Conservation (phyloP, 1,140 invertebrate genomes). For the Melanaphis sacchari region DNA sequence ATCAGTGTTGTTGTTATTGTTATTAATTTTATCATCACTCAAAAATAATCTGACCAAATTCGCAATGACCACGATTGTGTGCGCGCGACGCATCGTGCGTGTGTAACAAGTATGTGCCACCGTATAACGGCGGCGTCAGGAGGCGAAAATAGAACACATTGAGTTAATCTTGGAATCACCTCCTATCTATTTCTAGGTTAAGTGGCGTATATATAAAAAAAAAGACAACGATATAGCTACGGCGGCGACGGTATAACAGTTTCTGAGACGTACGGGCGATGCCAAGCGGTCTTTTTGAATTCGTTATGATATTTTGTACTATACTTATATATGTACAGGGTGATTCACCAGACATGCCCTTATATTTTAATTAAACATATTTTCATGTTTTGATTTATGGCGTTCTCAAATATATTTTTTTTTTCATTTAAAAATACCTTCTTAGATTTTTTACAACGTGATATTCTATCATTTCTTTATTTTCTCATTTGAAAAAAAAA, state of each 20-base stretch:
- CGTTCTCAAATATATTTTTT: neutral
- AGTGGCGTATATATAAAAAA: slow-evolving; percentile 37
- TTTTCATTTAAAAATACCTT: neutral
- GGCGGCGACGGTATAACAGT: neutral
- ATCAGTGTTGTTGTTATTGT: neutral
- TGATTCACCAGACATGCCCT: neutral
- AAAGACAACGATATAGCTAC: neutral
- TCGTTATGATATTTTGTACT: slow-evolving; percentile 21
- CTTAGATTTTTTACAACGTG: neutral
- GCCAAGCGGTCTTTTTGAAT: slow-evolving; percentile 39
- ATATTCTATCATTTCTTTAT: neutral
- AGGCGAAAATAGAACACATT: slow-evolving; percentile 47
- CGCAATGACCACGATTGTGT: neutral
- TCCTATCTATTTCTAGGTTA: slow-evolving; percentile 54
- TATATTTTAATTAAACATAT: neutral
- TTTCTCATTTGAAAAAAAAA: neutral
- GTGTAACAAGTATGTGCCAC: slow-evolving; percentile 3
- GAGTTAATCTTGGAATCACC: slow-evolving; percentile 53
- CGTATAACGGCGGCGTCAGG: neutral
- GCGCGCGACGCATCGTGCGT: neutral
- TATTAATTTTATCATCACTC: neutral
- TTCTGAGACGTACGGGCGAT: slow-evolving; percentile 26
- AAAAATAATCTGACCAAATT: neutral
- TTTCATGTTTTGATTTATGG: neutral
- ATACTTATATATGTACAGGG: neutral